These are phyloP conservation scores for Polypedilum pembai DNA, from an alignment of 1,140 invertebrate species.

Conservation along the genomic window DNA sequence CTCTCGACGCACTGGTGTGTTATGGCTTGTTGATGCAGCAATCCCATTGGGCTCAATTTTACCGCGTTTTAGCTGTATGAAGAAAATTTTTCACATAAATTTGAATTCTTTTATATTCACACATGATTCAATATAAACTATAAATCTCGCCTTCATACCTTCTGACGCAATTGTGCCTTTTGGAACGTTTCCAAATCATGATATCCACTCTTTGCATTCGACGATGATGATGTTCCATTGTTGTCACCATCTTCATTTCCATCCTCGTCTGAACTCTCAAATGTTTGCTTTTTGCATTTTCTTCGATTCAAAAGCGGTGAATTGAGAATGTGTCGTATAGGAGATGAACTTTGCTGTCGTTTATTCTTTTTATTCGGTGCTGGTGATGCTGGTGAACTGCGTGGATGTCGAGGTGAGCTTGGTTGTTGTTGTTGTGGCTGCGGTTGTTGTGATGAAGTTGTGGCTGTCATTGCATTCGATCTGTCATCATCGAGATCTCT, in stretches of 20 bases:
- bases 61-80: conserved; percentile 54
- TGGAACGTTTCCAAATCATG: conserved; percentile 89
- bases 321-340: conserved; percentile 71
- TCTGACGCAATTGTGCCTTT: conserved; percentile 86
- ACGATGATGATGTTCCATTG: conserved; percentile 45
- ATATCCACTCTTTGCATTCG: conserved; percentile 59
- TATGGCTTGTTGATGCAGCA: conserved; percentile 37
- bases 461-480: not conserved
- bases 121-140: too few species aligned
- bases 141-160: conserved; percentile 53
- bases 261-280: conserved; percentile 84
- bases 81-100: not conserved
- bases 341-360: conserved; percentile 68
- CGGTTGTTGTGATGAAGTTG: not conserved
- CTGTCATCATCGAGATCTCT: conserved; percentile 45
- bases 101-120: not conserved
- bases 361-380: conserved; percentile 62
- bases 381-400: conserved; percentile 63
- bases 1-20: conserved; percentile 56
- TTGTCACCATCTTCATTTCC: conserved; percentile 55
- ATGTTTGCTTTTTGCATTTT: conserved; percentile 61
- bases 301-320: conserved; percentile 68
- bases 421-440: conserved; percentile 38
- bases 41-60: conserved; percentile 51
- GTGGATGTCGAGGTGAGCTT: conserved; percentile 55